Conservation (phyloP, 2,797 vertebrate genomes). For the Eleutherodactylus coqui region DNA sequence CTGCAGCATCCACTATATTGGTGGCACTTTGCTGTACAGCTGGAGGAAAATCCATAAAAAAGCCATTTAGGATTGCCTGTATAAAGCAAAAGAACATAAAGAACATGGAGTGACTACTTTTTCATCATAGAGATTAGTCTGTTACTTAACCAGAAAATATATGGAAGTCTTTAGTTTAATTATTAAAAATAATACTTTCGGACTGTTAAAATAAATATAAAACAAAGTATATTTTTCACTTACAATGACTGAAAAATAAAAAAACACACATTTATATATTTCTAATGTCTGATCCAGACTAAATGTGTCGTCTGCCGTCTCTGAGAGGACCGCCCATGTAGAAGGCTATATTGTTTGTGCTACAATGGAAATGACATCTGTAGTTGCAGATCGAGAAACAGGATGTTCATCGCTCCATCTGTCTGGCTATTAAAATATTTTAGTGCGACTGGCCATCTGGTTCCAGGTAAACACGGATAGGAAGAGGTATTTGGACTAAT, state of each 20-base stretch:
- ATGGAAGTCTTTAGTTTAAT: neutral
- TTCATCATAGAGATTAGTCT: neutral
- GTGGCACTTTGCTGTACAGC: constrained; percentile 78
- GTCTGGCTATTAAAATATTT: constrained; percentile 46
- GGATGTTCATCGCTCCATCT: constrained; percentile 45
- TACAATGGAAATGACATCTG: constrained; percentile 52
- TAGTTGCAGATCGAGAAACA: constrained; percentile 30
- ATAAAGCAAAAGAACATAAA: constrained; percentile 37
- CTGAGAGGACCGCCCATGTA: too few relatives aligned
- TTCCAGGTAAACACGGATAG: constrained; percentile 41
- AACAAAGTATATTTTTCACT: neutral
- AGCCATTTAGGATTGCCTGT: constrained; percentile 85
- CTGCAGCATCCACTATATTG: constrained; percentile 83
- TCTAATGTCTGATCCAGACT: neutral
- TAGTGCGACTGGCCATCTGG: constrained; percentile 55
- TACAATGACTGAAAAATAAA: neutral
- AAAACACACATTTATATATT: too few relatives aligned
- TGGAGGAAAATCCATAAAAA: constrained; percentile 80
- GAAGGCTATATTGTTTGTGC: neutral
- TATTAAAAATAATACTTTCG: neutral
- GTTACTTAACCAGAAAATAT: neutral
- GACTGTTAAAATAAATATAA: neutral
- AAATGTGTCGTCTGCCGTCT: neutral
- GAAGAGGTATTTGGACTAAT: constrained; percentile 17
- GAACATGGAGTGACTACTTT: neutral